Evolutionary conservation across 2,888 invertebrate species (phyloP).

Genomic region (Metalampra italica): DNA sequence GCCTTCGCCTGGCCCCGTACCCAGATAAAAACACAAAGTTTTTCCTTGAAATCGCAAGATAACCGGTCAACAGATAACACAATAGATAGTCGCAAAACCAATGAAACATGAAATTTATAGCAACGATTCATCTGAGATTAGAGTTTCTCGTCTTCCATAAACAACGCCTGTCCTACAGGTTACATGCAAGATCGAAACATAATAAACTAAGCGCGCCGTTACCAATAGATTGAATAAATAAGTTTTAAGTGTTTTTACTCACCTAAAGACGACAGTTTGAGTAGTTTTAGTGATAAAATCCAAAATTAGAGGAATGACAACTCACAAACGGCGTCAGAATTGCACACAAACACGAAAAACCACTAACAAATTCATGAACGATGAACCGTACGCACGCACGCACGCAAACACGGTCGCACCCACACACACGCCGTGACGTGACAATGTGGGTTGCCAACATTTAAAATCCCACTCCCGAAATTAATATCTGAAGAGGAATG

Average conservation of each 20-base stretch:
- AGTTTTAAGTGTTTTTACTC: slow-evolving; percentile 42
- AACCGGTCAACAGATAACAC: slow-evolving; percentile 51
- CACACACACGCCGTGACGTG: slow-evolving; percentile 59
- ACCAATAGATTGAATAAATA: slow-evolving; percentile 12
- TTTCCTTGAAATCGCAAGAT: slow-evolving; percentile 53
- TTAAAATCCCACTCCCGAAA: not conserved
- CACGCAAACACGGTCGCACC: slow-evolving; percentile 51
- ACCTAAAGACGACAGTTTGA: slow-evolving; percentile 70
- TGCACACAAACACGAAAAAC: slow-evolving; percentile 69
- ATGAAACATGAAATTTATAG: slow-evolving; percentile 27
- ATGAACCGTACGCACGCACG: slow-evolving; percentile 31
- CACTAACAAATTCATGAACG: slow-evolving; percentile 51
- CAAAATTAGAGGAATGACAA: slow-evolving; percentile 65
- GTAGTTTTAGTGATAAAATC: slow-evolving; percentile 73
- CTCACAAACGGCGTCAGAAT: slow-evolving; percentile 70
- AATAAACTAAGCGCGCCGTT: slow-evolving; percentile 14
- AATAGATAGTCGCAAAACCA: slow-evolving; percentile 30
- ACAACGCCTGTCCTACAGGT: slow-evolving; percentile 69
- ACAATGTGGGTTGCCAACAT: slow-evolving; percentile 40
- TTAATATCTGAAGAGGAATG: not conserved
- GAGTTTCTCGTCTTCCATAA: slow-evolving; percentile 24
- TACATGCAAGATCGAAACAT: slow-evolving; percentile 29
- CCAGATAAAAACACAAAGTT: slow-evolving; percentile 52
- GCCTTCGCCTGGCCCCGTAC: slow-evolving; percentile 40
- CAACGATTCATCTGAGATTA: slow-evolving; percentile 3